Evolutionary conservation across 2,888 invertebrate genomes (phyloP).

Genomic region (Orchesellides sinensis): DNA sequence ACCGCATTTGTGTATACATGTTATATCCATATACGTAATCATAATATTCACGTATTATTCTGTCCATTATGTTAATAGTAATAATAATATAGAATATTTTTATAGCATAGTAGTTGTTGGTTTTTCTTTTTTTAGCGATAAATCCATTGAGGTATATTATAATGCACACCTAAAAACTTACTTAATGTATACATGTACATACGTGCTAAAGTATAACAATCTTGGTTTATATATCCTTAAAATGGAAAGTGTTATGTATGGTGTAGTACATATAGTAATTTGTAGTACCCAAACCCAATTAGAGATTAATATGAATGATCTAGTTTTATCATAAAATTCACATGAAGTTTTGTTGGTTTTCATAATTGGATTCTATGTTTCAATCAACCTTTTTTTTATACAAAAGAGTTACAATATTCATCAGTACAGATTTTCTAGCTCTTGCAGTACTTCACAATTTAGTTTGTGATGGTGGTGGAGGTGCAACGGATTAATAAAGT

Average conservation of each 20-base stretch:
- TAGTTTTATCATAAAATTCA: too few species aligned
- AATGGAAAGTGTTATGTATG: too few species aligned
- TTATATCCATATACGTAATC: slow-evolving; percentile 16
- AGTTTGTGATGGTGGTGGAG: too few species aligned
- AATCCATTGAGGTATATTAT: background rate
- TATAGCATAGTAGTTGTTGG: slow-evolving; percentile 8
- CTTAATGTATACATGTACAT: background rate
- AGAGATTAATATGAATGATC: too few species aligned
- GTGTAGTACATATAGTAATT: too few species aligned
- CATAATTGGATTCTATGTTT: too few species aligned
- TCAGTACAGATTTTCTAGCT: slow-evolving; percentile 13
- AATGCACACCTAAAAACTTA: background rate
- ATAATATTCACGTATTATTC: slow-evolving; percentile 13
- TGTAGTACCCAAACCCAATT: too few species aligned
- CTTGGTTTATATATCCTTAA: too few species aligned
- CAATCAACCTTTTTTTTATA: too few species aligned
- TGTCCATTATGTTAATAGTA: background rate
- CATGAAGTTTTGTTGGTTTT: too few species aligned
- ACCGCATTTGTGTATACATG: slow-evolving; percentile 35
- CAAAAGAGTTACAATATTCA: too few species aligned
- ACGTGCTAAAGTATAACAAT: slow-evolving; percentile 13
- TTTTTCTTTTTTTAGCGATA: background rate
- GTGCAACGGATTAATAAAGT: too few species aligned
- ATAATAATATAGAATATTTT: slow-evolving; percentile 4
- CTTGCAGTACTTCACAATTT: background rate